These are phyloP conservation scores for Phortica okadai DNA, from an alignment of 2,888 invertebrate genomes.

Conservation along the genomic window DNA sequence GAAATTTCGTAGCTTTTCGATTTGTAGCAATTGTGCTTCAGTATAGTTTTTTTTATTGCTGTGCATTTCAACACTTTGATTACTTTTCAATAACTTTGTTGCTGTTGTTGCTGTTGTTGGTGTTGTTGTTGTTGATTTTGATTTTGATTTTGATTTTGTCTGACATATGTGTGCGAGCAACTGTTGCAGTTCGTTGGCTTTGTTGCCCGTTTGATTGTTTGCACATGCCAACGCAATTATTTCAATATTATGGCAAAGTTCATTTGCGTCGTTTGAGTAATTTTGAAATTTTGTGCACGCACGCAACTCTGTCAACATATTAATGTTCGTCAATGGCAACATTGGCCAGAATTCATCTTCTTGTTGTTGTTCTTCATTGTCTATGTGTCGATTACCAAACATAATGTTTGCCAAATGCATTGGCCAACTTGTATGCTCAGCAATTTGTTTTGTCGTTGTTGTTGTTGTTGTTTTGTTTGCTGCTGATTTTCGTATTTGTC, in stretches of 20 bases:
- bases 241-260: conserved; percentile 12
- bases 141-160: neutral
- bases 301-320: conserved; percentile 18
- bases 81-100: conserved; percentile 6
- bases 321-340: neutral
- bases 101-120: conserved; percentile 12
- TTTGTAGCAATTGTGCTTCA: conserved; percentile 41
- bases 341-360: neutral
- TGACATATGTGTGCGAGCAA: conserved; percentile 7
- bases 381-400: conserved; percentile 43
- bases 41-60: conserved; percentile 3
- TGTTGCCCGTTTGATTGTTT: conserved; percentile 15
- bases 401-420: conserved; percentile 59
- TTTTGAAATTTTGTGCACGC: conserved; percentile 7
- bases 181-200: conserved; percentile 29
- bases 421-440: conserved; percentile 53
- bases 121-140: neutral
- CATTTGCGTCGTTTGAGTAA: conserved; percentile 1
- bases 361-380: conserved; percentile 24
- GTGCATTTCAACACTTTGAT: neutral
- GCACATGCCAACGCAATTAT: neutral
- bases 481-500: conserved; percentile 14
- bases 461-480: neutral
- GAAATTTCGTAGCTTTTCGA: conserved; percentile 65
- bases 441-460: conserved; percentile 12